phyloP scores from a whole-genome alignment of 1,140 invertebrate genomes.

The Amphibalanus amphitrite region DNA sequence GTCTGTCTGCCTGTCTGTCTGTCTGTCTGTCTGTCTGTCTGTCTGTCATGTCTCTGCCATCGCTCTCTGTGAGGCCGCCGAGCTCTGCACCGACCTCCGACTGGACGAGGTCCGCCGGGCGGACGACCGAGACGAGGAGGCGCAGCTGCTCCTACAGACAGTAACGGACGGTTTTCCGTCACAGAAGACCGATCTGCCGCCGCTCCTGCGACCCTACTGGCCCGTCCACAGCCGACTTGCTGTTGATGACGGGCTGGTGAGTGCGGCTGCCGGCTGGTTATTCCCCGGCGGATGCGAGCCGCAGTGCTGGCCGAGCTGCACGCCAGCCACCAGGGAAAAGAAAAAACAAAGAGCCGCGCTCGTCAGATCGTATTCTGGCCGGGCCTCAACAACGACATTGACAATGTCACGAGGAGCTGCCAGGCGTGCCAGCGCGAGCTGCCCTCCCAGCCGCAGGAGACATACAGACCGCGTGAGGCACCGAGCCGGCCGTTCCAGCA shows the following conservation, averaged over 20 bases:
- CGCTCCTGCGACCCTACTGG: constrained; percentile 3
- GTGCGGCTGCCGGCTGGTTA: constrained; percentile 8
- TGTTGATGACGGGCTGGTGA: constrained; percentile 8
- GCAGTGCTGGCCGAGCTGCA: constrained; percentile 7
- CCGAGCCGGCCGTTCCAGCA: not conserved
- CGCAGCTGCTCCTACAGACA: not conserved
- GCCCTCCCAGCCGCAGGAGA: not conserved
- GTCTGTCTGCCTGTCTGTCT: too few species aligned
- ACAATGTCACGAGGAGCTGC: not conserved
- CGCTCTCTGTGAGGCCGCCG: too few species aligned
- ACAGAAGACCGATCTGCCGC: not conserved
- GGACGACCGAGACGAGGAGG: not conserved
- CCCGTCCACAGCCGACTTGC: constrained; percentile 3
- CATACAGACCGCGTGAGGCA: not conserved
- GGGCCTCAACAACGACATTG: constrained; percentile 6
- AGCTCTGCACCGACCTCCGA: constrained; percentile 1
- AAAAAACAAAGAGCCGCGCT: constrained; percentile 2
- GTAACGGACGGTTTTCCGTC: constrained; percentile 6
- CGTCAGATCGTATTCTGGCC: constrained; percentile 9
- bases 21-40: too few species aligned
- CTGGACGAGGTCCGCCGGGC: constrained; percentile 4
- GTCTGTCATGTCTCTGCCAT: too few species aligned
- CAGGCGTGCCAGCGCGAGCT: not conserved
- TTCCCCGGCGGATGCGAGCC: not conserved
- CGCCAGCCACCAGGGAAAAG: constrained; percentile 2